Evolutionary conservation across 2,113 vertebrate species (phyloP).

Genomic region (Brachyhypopomus occidentalis): DNA sequence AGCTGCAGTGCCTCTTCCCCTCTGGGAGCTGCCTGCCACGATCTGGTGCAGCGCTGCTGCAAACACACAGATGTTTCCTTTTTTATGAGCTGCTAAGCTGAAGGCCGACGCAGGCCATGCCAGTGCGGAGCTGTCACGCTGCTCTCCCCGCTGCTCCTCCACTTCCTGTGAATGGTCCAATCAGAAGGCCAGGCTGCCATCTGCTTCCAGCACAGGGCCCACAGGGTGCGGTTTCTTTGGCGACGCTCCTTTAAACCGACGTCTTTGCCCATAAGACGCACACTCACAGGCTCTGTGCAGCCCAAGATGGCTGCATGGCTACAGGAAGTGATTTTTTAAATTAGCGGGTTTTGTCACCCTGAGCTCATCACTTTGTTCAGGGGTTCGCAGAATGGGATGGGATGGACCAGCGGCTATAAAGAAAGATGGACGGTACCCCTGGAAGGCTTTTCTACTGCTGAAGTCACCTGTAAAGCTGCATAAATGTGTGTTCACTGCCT

Average conservation of each 20-base stretch:
- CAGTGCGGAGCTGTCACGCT: not conserved
- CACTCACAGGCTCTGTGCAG: conserved; percentile 4
- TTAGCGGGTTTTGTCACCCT: not conserved
- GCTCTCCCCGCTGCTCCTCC: not conserved
- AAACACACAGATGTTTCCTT: conserved; percentile 76
- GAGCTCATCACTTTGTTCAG: conserved; percentile 1
- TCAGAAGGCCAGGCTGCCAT: too few relatives aligned
- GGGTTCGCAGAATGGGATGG: conserved; percentile 8
- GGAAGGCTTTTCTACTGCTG: not conserved
- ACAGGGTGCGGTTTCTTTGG: not conserved
- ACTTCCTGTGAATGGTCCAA: not conserved
- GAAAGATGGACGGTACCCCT: not conserved
- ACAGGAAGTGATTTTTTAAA: conserved; percentile 9
- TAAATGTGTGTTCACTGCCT: not conserved
- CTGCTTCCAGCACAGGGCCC: not conserved
- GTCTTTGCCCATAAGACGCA: conserved; percentile 16
- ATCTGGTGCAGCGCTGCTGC: conserved; percentile 69
- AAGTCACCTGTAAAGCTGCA: not conserved
- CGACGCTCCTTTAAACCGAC: not conserved
- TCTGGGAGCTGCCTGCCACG: conserved; percentile 54
- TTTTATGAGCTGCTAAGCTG: conserved; percentile 59
- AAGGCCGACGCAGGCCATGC: conserved; percentile 48
- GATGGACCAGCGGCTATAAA: conserved; percentile 3
- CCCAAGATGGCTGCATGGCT: conserved; percentile 16
- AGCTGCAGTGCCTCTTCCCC: conserved; percentile 56